Base-by-base conservation (phyloP, 2,113 vertebrate genomes). In the Zosterops hypoxanthus region DNA sequence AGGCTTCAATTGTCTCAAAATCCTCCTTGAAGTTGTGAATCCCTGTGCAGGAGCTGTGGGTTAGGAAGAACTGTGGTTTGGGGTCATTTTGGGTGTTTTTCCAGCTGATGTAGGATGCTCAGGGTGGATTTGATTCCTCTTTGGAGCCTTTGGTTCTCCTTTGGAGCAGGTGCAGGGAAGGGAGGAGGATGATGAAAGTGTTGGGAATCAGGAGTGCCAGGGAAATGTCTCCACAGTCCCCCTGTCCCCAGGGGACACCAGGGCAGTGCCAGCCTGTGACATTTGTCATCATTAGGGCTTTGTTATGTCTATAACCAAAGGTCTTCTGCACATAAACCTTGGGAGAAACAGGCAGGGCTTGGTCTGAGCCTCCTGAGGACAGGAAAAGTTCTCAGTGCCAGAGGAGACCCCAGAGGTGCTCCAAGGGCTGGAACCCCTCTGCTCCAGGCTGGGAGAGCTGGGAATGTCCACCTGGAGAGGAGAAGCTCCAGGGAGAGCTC, bases 241-340 rank as follows among this genome's bases (percentile, higher is more conserved):
- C 0, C 19, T 57, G 36, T 28, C 64, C 14, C 3, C 8, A 2
- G 49, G 46, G 15, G 49, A 36, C 14, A 5, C 17, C 68, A 5
- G 61, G 92, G 5, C 1, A 6, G 33, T 53, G 55, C 46, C 81
- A 50, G 20, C 2, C 0, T 5, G 66, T 5, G 49, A 34, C 8
- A 1, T n/a, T 39, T 16, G 1, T 9, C 63, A 19, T 12, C 0
- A 0, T n/a, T 28, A 9, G 50, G 57, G n/a, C 39, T 82, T 36
- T 0, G 2, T 15, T 31, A 0, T 9, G 9, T 25, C 49, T 33
- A 25, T 25, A 39, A 29, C 31, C 3, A 1, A 29, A 59, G 49
- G 41, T 13, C 1, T 20, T 72, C 17, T 33, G 46, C 63, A 47
- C 13, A 4, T 3, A 19, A 83, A 22, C 16, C 39, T 59, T 26